Evolutionary conservation across 1,140 invertebrate species (phyloP).

Genomic region (Saccostrea glomerata): DNA sequence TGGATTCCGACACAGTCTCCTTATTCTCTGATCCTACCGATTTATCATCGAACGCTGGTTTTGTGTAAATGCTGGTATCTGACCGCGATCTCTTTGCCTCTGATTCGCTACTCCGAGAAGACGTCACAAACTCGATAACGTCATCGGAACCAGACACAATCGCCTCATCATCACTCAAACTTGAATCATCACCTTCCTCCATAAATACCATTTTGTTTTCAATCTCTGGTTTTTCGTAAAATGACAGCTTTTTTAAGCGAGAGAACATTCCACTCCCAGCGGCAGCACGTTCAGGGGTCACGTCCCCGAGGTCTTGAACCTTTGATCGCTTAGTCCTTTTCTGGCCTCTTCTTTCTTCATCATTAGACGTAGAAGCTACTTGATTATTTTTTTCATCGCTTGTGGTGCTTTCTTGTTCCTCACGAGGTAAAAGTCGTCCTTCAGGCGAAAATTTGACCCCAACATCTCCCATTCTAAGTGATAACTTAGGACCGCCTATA

Average conservation of each 20-base stretch:
- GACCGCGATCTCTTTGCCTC: neutral
- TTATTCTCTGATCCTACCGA: neutral
- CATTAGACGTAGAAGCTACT: too few relatives aligned
- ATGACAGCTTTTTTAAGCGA: neutral
- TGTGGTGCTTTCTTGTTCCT: too few relatives aligned
- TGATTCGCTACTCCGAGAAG: neutral
- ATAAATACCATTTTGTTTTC: neutral
- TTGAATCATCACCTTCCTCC: neutral
- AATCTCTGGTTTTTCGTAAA: neutral
- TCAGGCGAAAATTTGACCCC: neutral
- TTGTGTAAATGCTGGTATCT: neutral
- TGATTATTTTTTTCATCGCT: too few relatives aligned
- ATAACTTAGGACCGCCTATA: neutral
- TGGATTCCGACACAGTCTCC: neutral
- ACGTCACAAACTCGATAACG: neutral
- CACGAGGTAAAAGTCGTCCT: neutral
- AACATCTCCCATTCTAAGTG: neutral
- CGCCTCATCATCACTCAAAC: neutral
- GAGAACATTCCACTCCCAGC: neutral
- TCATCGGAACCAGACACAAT: neutral
- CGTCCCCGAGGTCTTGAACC: too few relatives aligned
- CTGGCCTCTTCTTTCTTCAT: too few relatives aligned
- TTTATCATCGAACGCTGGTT: neutral
- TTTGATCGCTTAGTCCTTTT: too few relatives aligned
- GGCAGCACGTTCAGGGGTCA: neutral